These are phyloP conservation scores for Helicoverpa zea DNA, from an alignment of 1,140 invertebrate species.

Conservation along the genomic window DNA sequence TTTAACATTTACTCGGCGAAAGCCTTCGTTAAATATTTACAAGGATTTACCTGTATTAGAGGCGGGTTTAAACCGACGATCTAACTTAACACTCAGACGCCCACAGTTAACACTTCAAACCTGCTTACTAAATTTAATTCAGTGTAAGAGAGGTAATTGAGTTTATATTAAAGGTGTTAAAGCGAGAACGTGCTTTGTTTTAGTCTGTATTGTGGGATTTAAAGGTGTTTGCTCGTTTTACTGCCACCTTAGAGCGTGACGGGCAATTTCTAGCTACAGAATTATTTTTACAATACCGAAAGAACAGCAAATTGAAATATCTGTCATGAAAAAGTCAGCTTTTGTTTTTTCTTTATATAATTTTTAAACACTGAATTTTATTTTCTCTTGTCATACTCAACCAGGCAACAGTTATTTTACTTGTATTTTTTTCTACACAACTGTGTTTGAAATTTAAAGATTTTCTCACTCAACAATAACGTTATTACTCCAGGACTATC, in stretches of 20 bases:
- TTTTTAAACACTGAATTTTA: too few relatives aligned
- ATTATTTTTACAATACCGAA: too few relatives aligned
- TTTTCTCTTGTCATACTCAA: too few relatives aligned
- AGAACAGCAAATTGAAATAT: too few relatives aligned
- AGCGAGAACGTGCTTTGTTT: constrained; percentile 4
- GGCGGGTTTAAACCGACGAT: background rate
- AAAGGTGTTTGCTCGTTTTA: too few relatives aligned
- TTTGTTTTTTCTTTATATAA: too few relatives aligned
- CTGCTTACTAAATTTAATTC: constrained; percentile 30
- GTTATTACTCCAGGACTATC: background rate
- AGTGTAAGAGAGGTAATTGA: constrained; percentile 27
- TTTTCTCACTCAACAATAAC: too few relatives aligned
- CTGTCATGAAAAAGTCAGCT: too few relatives aligned
- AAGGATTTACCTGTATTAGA: constrained; percentile 1
- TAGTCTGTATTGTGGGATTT: constrained; percentile 7
- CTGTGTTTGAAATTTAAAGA: too few relatives aligned
- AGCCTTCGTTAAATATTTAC: constrained; percentile 38
- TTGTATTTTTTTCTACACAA: too few relatives aligned
- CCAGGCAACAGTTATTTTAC: too few relatives aligned
- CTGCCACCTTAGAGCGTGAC: background rate
- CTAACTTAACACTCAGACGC: constrained; percentile 26
- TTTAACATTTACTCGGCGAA: background rate
- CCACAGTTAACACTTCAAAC: constrained; percentile 19
- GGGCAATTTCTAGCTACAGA: too few relatives aligned
- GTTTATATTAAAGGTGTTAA: constrained; percentile 15